Conservation (phyloP, 2,888 invertebrate species). For the Caenorhabditis plicata region DNA sequence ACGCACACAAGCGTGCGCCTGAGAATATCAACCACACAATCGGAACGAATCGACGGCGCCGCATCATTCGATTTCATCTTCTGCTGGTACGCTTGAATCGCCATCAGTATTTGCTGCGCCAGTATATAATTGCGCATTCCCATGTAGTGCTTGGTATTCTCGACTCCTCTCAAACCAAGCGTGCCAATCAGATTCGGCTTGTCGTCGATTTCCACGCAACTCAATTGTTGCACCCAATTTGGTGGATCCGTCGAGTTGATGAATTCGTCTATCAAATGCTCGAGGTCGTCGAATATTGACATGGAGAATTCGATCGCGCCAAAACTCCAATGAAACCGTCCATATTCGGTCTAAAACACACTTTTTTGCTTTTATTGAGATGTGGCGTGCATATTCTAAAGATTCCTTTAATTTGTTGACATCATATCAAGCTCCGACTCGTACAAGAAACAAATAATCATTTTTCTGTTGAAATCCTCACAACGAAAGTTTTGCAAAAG, state of each 20-base stretch:
- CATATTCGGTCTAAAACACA: constrained; percentile 38
- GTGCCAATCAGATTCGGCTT: constrained; percentile 8
- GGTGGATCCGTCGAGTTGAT: constrained; percentile 22
- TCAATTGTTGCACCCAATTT: constrained; percentile 17
- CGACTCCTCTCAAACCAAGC: neutral
- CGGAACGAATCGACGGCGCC: constrained; percentile 36
- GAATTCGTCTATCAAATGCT: constrained; percentile 31
- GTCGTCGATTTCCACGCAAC: constrained; percentile 17
- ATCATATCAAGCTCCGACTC: too few species aligned
- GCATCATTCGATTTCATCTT: constrained; percentile 38
- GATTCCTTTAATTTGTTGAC: neutral
- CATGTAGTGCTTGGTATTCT: neutral
- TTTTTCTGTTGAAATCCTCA: too few species aligned
- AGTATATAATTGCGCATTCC: constrained; percentile 42
- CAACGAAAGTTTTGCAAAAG: too few species aligned
- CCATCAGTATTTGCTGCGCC: constrained; percentile 41
- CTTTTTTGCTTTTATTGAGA: neutral
- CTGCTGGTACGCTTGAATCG: constrained; percentile 35
- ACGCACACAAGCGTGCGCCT: constrained; percentile 33
- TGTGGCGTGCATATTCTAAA: neutral
- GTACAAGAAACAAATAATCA: too few species aligned
- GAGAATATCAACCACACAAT: constrained; percentile 42
- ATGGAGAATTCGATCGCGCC: constrained; percentile 46
- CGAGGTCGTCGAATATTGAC: constrained; percentile 48
- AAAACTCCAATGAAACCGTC: constrained; percentile 41